phyloP scores from a whole-genome alignment of 2,888 invertebrate genomes.

The Tenthredo notha region DNA sequence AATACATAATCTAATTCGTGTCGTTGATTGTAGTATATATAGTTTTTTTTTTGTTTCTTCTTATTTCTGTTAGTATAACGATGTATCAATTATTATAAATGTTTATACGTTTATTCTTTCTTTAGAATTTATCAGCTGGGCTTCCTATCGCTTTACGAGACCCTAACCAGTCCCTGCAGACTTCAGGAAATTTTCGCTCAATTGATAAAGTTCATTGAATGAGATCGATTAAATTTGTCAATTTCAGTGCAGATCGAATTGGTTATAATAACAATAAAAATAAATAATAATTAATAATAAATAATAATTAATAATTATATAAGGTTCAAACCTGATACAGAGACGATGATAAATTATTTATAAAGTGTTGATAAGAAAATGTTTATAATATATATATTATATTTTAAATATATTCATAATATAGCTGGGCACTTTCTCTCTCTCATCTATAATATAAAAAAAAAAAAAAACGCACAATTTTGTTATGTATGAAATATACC shows the following conservation, averaged over 20 bases:
- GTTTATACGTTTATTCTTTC: slow-evolving; percentile 67
- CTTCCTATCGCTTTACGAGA: slow-evolving; percentile 77
- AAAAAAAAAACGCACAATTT: neutral
- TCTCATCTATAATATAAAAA: neutral
- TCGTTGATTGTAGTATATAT: neutral
- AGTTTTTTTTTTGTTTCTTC: neutral
- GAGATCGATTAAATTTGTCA: slow-evolving; percentile 10
- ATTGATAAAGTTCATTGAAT: neutral
- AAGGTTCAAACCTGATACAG: neutral
- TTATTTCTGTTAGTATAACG: neutral
- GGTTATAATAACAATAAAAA: neutral
- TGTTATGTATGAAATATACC: too few species aligned
- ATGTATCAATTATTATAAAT: neutral
- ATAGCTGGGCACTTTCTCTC: neutral
- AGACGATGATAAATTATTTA: neutral
- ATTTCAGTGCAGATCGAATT: slow-evolving; percentile 8
- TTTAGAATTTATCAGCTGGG: slow-evolving; percentile 76
- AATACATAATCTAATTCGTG: neutral
- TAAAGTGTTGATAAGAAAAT: too few species aligned
- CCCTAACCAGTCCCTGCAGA: slow-evolving; percentile 68
- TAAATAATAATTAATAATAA: neutral
- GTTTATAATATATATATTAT: neutral
- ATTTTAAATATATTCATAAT: neutral
- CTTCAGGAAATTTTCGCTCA: neutral
- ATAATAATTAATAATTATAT: neutral